Base-by-base conservation (phyloP, 2,888 invertebrate genomes). In the Parnassius glacialis region DNA sequence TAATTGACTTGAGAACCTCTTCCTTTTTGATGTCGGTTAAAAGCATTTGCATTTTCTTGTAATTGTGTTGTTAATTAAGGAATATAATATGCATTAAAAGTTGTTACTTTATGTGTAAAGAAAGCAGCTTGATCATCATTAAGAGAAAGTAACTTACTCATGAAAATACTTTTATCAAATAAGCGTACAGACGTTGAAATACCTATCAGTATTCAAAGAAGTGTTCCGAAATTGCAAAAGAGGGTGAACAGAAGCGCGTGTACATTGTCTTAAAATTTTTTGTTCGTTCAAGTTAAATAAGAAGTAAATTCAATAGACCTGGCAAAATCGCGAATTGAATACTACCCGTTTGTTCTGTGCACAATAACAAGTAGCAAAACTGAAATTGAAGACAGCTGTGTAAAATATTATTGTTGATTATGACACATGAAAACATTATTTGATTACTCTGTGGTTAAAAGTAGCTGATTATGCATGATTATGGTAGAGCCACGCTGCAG, bases 201-300 rank as follows among this genome's bases (percentile, higher is more conserved):
- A 13, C 20, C 45, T 44, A 62, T 62, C 62, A 55, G 62, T 62
- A 62, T 62, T 62, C 62, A 47, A 25, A 51, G 59, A 52, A 51
- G 62, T 56, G 59, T 55, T 62, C 42, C 52, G 52, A 44, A 62
- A 62, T 62, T 58, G 54, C 51, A 59, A 12, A 61, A 42, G 57
- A 43, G 48, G 48, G 53, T 52, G 25, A 13, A 47, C 42, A 34
- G 16, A 51, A 54, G 62, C 48, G 53, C 50, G 57, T 50, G 53
- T 62, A 58, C 57, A 62, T 58, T 54, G 57, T 54, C 62, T 62
- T 44, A 16, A 52, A 44, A 52, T 45, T 52, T 45, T 44, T 25
- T n/a, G 52, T 52, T 42, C 34, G 9, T 41, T 13, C 10, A 53
- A 53, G 53, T 53, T 53, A 53, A 43, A 16, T 53, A 42, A 16